phyloP scores from a whole-genome alignment of 2,113 vertebrate genomes.

The Gallinago undulata region DNA sequence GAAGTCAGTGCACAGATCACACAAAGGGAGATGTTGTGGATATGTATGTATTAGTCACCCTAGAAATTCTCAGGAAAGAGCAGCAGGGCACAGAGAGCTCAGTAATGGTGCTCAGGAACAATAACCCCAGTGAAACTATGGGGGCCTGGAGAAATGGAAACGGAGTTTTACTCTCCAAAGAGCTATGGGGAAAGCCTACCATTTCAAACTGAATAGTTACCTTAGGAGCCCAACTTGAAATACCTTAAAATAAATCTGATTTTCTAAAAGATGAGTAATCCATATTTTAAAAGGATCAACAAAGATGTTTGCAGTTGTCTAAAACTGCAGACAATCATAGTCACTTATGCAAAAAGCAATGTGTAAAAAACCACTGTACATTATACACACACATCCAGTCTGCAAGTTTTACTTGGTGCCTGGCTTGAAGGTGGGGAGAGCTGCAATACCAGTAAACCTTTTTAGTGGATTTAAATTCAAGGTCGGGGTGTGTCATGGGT shows the following conservation, averaged over 20 bases:
- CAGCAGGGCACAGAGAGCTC: neutral
- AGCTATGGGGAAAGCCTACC: neutral
- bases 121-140: neutral
- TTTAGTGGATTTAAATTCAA: neutral
- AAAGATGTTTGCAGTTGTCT: neutral
- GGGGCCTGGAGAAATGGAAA: neutral
- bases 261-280: neutral
- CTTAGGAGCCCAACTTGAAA: neutral
- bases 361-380: fast-evolving
- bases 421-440: neutral
- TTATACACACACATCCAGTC: neutral
- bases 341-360: neutral
- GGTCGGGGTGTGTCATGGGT: neutral
- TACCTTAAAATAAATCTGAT: neutral
- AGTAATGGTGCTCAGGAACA: neutral
- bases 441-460: neutral
- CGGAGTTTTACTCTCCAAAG: neutral
- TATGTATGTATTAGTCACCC: neutral
- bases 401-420: neutral
- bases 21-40: neutral
- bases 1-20: neutral
- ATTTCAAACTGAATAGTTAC: neutral
- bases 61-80: neutral
- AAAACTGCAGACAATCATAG: neutral
- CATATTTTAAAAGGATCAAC: neutral